A percentile compares a stretch with the other conserved stretches of the same genome.
Conservation (phyloP, 2,797 vertebrate species). For the Eospalax fontanierii region DNA sequence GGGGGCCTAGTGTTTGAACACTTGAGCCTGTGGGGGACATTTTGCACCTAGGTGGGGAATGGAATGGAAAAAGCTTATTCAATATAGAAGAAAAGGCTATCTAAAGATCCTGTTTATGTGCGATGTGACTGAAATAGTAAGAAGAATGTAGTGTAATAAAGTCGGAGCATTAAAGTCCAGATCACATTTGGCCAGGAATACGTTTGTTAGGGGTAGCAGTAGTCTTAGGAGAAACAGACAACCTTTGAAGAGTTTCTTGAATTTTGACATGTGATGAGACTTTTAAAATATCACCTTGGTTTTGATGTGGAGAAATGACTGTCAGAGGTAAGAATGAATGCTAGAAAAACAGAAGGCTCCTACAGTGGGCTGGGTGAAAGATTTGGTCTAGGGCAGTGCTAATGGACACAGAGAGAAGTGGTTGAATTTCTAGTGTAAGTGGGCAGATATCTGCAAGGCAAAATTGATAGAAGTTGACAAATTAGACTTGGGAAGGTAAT, state of each 20-base stretch:
- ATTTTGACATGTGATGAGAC: background rate
- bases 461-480: background rate
- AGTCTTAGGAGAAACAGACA: background rate
- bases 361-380: background rate
- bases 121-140: background rate
- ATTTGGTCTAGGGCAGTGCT: no score
- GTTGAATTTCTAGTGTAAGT: background rate
- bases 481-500: background rate
- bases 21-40: background rate
- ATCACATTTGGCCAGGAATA: background rate
- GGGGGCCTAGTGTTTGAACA: background rate
- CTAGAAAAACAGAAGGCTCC: background rate
- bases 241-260: background rate
- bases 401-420: background rate
- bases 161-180: background rate
- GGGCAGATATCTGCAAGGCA: background rate
- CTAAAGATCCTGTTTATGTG: background rate
- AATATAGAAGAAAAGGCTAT: background rate
- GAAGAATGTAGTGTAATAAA: background rate
- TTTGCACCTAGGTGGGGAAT: background rate
- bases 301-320: background rate
- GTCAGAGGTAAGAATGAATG: background rate
- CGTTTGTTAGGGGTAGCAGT: background rate
- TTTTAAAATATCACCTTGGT: background rate
- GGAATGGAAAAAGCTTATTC: background rate